Percentiles rank a stretch among this genome's conserved stretches.
Evolutionary conservation across 2,113 vertebrate genomes (phyloP).

Genomic region (Neoarius graeffei): DNA sequence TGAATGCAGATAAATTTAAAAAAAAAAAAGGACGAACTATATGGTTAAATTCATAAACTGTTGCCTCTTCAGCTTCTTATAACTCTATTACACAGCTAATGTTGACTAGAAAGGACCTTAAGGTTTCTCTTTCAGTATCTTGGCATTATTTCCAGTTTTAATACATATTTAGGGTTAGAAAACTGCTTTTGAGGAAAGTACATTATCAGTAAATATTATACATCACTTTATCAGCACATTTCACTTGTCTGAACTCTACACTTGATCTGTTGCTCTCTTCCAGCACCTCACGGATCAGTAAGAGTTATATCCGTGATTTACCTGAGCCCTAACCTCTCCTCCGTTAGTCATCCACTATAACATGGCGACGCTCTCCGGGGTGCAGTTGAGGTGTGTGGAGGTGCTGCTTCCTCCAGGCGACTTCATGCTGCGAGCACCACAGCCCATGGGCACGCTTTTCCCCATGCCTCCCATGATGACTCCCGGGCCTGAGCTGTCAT

Average conservation of each 20-base stretch:
- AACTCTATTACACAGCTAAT: not conserved
- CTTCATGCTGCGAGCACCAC: slow-evolving; percentile 78
- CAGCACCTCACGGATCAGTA: not conserved
- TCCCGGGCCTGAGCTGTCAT: slow-evolving; percentile 63
- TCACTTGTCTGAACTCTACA: not conserved
- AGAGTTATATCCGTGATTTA: not conserved
- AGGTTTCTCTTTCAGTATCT: not conserved
- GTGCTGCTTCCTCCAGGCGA: slow-evolving; percentile 84
- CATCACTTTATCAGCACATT: not conserved
- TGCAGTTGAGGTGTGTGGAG: slow-evolving; percentile 88
- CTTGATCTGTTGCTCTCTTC: not conserved
- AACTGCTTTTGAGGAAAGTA: slow-evolving; percentile 13
- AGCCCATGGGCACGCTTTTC: slow-evolving; percentile 62
- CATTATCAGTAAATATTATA: not conserved
- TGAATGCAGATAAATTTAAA: not conserved
- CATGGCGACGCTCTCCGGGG: slow-evolving; percentile 86
- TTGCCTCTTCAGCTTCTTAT: not conserved
- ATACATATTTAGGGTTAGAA: slow-evolving; percentile 2
- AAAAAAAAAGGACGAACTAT: not conserved
- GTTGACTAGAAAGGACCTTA: not conserved
- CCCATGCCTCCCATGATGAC: slow-evolving; percentile 68
- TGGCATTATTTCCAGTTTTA: not conserved
- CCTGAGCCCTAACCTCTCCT: slow-evolving; percentile 2
- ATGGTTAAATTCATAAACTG: not conserved
- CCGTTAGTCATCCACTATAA: slow-evolving; percentile 64